Percentiles rank a stretch among this genome's conserved stretches.
Conservation (phyloP, 2,888 invertebrate species). For the Drosophila diplacantha region DNA sequence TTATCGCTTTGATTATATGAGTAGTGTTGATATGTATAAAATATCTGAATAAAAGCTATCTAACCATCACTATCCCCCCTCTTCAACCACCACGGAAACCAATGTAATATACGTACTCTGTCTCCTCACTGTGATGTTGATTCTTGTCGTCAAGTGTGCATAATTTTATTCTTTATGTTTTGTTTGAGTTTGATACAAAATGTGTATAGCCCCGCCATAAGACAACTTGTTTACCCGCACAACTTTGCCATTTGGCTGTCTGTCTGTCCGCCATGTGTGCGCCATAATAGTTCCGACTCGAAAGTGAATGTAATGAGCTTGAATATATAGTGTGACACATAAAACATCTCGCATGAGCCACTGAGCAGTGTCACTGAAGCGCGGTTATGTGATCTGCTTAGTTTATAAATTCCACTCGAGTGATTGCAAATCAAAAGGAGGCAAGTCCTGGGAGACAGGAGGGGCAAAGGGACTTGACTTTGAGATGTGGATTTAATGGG, state of each 20-base stretch:
- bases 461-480: not conserved
- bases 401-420: slow-evolving; percentile 32
- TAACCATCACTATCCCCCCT: not conserved
- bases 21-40: not conserved
- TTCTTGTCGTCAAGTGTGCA: slow-evolving; percentile 60
- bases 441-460: not conserved
- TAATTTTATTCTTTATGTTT: slow-evolving; percentile 65
- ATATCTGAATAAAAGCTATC: not conserved
- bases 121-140: slow-evolving; percentile 50
- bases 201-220: slow-evolving; percentile 22
- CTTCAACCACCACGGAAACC: not conserved
- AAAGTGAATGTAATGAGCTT: slow-evolving; percentile 43
- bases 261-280: slow-evolving; percentile 12
- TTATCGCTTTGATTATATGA: not conserved
- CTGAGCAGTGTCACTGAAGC: slow-evolving; percentile 15
- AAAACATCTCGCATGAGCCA: slow-evolving; percentile 23
- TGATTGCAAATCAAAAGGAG: slow-evolving; percentile 19
- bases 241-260: slow-evolving; percentile 18
- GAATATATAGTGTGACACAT: slow-evolving; percentile 32
- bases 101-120: slow-evolving; percentile 14
- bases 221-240: slow-evolving; percentile 23
- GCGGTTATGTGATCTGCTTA: slow-evolving; percentile 17
- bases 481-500: not conserved
- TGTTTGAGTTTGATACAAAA: slow-evolving; percentile 62
- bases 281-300: slow-evolving; percentile 40